Conservation (phyloP, 2,888 invertebrate species). For the Lepeophtheirus nordmannii region DNA sequence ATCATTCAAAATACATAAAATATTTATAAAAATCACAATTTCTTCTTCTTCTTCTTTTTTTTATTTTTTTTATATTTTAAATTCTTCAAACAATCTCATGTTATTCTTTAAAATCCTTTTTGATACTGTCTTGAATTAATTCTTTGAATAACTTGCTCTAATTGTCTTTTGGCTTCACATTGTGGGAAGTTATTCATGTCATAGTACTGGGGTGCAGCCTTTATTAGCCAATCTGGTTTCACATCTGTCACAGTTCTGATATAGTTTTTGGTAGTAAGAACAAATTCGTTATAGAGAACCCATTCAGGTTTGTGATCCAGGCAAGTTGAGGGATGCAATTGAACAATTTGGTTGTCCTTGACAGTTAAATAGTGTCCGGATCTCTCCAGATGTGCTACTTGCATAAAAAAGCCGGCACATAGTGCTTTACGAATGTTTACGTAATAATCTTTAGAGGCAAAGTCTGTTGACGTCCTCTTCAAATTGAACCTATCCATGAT, state of each 20-base stretch:
- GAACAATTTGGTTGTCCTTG: constrained; percentile 97
- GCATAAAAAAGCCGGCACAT: constrained; percentile 98
- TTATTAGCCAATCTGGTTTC: constrained; percentile 58
- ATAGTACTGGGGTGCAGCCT: constrained; percentile 85
- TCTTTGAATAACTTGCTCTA: constrained; percentile 69
- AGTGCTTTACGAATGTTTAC: constrained; percentile 95
- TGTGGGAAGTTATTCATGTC: constrained; percentile 94
- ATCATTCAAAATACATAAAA: no score
- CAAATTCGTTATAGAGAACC: constrained; percentile 99
- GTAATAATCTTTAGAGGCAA: constrained; percentile 96
- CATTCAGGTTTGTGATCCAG: constrained; percentile 99
- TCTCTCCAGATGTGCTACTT: constrained; percentile 92
- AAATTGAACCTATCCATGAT: constrained; percentile 93
- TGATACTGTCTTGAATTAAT: constrained; percentile 73
- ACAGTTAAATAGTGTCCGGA: constrained; percentile 97
- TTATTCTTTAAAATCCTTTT: constrained; percentile 53
- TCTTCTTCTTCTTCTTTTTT: no score
- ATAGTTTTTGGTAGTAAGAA: constrained; percentile 97
- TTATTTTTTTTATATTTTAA: no score
- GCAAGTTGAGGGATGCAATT: constrained; percentile 95
- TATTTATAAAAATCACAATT: neutral
- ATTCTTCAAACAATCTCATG: no score
- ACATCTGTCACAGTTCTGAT: constrained; percentile 97
- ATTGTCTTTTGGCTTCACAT: constrained; percentile 85
- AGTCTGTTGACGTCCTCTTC: constrained; percentile 88